These are phyloP conservation scores for Teleogryllus occipitalis DNA, from an alignment of 1,140 invertebrate species.

Conservation along the genomic window DNA sequence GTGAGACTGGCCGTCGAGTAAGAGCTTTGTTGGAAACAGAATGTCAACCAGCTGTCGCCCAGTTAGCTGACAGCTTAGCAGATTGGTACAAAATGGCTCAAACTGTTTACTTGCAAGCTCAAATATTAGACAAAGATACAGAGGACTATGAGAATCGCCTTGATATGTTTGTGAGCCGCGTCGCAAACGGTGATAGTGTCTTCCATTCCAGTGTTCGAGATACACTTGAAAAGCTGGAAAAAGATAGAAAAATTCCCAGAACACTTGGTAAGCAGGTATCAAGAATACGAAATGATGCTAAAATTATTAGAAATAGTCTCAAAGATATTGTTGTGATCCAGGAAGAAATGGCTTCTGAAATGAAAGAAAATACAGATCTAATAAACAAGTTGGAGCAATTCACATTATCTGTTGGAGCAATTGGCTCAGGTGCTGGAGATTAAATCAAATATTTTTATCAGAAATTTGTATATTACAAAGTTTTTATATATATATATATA, in stretches of 20 bases:
- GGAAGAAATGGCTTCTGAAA: constrained; percentile 37
- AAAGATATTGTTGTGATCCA: constrained; percentile 39
- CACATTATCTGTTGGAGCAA: constrained; percentile 20
- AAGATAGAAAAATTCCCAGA: background rate
- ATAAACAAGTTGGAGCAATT: constrained; percentile 37
- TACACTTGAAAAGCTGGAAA: background rate
- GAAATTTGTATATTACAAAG: no score
- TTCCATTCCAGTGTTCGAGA: constrained; percentile 28
- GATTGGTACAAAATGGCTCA: constrained; percentile 82
- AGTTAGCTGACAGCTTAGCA: constrained; percentile 60
- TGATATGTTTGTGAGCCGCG: constrained; percentile 29
- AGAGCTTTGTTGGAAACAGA: constrained; percentile 55
- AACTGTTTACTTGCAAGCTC: constrained; percentile 63
- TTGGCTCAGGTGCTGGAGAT: background rate
- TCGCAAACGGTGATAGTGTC: constrained; percentile 26
- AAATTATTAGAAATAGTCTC: constrained; percentile 34
- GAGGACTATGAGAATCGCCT: constrained; percentile 42
- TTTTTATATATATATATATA: no score
- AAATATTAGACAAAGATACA: constrained; percentile 67
- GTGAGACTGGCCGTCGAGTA: constrained; percentile 59
- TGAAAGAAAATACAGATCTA: constrained; percentile 38
- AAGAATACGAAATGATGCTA: constrained; percentile 23
- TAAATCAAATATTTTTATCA: background rate
- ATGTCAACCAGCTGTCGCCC: constrained; percentile 54
- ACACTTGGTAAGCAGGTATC: background rate